Evolutionary conservation across 2,888 invertebrate species (phyloP).

Genomic region (Coleophora flavipennella): DNA sequence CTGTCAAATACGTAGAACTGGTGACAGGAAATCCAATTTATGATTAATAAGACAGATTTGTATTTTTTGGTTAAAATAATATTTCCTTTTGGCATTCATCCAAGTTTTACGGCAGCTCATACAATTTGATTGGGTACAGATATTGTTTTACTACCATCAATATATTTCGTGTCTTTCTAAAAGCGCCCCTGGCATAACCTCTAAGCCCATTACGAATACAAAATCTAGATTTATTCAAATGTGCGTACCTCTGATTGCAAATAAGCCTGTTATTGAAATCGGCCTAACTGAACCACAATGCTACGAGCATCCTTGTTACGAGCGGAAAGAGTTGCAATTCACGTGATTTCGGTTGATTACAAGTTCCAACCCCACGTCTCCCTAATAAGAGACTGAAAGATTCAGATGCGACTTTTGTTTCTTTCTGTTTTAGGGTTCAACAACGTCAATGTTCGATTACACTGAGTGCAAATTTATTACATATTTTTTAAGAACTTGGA

Average conservation of each 20-base stretch:
- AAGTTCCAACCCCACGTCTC: conserved; percentile 40
- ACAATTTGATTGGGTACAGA: too few species aligned
- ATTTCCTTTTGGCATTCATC: too few species aligned
- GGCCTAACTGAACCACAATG: conserved; percentile 11
- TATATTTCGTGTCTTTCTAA: background rate
- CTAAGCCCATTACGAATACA: conserved; percentile 50
- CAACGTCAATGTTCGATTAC: too few species aligned
- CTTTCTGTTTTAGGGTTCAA: conserved; percentile 43
- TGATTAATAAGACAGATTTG: too few species aligned
- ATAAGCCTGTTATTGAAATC: conserved; percentile 46
- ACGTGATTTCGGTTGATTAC: conserved; percentile 12
- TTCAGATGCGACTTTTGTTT: conserved; percentile 51
- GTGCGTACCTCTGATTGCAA: conserved; percentile 59
- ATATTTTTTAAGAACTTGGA: too few species aligned
- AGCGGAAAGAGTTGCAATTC: conserved; percentile 24
- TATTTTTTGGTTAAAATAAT: too few species aligned
- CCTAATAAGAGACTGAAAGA: conserved; percentile 65
- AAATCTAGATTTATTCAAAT: conserved; percentile 64
- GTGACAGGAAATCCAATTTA: too few species aligned
- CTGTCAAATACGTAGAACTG: too few species aligned
- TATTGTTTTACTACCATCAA: too few species aligned
- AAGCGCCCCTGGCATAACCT: conserved; percentile 18
- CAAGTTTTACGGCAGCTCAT: too few species aligned
- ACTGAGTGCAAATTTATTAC: too few species aligned
- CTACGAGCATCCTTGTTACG: conserved; percentile 14